These are phyloP conservation scores for Cardiocondyla obscurior DNA, from an alignment of 1,140 invertebrate species.

Conservation along the genomic window DNA sequence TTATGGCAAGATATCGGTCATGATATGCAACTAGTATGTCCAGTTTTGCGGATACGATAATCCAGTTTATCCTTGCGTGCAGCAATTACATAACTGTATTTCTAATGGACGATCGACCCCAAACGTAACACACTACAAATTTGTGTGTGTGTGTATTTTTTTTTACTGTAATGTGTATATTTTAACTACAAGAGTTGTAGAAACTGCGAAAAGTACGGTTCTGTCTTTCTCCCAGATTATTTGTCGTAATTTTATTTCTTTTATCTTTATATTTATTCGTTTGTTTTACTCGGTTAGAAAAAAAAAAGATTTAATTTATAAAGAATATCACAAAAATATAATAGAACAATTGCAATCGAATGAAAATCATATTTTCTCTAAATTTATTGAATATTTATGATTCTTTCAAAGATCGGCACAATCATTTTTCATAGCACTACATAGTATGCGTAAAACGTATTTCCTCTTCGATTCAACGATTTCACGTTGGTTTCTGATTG, in stretches of 20 bases:
- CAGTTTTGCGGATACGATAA: constrained; percentile 11
- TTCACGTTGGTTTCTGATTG: background rate
- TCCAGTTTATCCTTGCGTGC: constrained; percentile 17
- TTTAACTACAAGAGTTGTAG: background rate
- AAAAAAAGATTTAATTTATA: no score
- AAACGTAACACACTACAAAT: background rate
- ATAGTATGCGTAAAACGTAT: background rate
- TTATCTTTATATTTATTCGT: background rate
- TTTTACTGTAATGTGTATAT: background rate
- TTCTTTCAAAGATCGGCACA: background rate
- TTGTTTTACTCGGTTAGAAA: background rate
- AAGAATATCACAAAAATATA: background rate
- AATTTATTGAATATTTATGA: background rate
- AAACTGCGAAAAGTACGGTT: background rate
- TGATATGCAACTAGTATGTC: constrained; percentile 16
- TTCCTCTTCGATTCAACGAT: background rate
- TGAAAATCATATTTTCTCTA: background rate
- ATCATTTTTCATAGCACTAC: background rate
- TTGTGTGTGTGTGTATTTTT: background rate
- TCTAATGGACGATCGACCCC: constrained; percentile 3
- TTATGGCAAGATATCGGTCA: background rate
- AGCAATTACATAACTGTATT: constrained; percentile 29
- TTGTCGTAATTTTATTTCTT: background rate
- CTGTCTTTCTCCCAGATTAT: background rate
- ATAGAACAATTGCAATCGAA: background rate